Evolutionary conservation across 2,888 invertebrate species (phyloP).

Genomic region (Scaptomyza polygonia): DNA sequence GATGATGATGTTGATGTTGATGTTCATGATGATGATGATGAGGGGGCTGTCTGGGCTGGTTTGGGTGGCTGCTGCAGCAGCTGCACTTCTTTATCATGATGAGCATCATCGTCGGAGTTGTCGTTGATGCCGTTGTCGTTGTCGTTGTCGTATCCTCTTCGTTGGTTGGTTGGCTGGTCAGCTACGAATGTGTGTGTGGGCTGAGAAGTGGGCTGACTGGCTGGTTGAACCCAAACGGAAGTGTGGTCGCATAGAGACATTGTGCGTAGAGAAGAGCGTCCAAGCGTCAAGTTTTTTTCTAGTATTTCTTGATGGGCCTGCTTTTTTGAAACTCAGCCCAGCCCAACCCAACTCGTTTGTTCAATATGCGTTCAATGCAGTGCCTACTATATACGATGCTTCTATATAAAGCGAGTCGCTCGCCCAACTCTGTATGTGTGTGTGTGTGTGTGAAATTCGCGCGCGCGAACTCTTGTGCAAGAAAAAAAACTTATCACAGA

Average conservation of each 20-base stretch:
- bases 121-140: conserved; percentile 32
- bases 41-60: conserved; percentile 34
- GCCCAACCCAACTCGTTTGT: background rate
- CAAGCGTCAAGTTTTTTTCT: conserved; percentile 70
- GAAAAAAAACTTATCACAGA: conserved; percentile 71
- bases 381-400: conserved; percentile 45
- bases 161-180: conserved; percentile 63
- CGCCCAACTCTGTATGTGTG: conserved; percentile 10
- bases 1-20: conserved; percentile 34
- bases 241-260: conserved; percentile 76
- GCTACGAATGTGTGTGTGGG: conserved; percentile 25
- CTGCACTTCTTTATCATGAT: conserved; percentile 57
- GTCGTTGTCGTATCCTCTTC: conserved; percentile 1
- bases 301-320: conserved; percentile 66
- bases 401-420: conserved; percentile 35
- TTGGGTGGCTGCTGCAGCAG: conserved; percentile 34
- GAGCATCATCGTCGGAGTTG: conserved; percentile 33
- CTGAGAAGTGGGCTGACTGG: conserved; percentile 9
- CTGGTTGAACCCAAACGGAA: conserved; percentile 49
- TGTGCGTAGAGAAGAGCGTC: conserved; percentile 69
- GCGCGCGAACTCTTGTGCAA: conserved; percentile 74
- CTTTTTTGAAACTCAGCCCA: conserved; percentile 16
- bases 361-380: conserved; percentile 52
- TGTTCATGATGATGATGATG: conserved; percentile 27
- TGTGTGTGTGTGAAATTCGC: conserved; percentile 50